A percentile compares a stretch with the other conserved stretches of the same genome.
phyloP scores from a whole-genome alignment of 2,113 vertebrate genomes.

The Crotophaga sulcirostris region DNA sequence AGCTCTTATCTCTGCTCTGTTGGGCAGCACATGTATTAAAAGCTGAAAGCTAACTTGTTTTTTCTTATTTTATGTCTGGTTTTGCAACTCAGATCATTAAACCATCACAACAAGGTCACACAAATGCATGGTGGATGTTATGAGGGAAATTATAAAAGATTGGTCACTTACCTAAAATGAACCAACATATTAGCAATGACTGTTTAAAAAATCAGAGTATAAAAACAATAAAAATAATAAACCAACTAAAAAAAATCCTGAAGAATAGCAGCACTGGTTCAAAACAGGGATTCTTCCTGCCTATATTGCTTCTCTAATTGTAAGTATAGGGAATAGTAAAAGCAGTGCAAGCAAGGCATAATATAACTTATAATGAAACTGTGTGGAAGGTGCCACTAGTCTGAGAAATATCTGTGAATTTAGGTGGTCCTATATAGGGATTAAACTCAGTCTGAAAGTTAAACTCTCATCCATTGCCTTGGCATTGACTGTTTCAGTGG shows the following conservation, averaged over 20 bases:
- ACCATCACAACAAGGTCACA: neutral
- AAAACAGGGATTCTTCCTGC: neutral
- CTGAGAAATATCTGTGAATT: neutral
- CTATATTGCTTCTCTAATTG: accelerated
- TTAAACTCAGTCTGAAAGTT: neutral
- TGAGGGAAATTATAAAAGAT: neutral
- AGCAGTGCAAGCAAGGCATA: neutral
- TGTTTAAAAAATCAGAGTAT: neutral
- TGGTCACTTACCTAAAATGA: neutral
- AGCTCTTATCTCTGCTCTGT: constrained; percentile 23
- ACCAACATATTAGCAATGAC: neutral
- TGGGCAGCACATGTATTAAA: neutral
- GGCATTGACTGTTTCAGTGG: neutral
- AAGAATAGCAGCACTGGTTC: neutral
- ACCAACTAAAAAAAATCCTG: neutral
- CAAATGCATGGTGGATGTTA: neutral
- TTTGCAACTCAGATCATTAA: neutral
- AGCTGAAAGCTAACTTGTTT: neutral
- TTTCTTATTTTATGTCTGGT: neutral
- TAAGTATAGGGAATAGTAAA: neutral
- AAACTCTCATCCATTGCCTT: neutral
- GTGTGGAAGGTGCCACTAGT: neutral
- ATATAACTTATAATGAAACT: neutral
- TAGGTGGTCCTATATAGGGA: accelerated
- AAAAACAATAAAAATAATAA: neutral